Evolutionary conservation across 2,797 vertebrate species (phyloP).

Genomic region (Buceros bicornis): DNA sequence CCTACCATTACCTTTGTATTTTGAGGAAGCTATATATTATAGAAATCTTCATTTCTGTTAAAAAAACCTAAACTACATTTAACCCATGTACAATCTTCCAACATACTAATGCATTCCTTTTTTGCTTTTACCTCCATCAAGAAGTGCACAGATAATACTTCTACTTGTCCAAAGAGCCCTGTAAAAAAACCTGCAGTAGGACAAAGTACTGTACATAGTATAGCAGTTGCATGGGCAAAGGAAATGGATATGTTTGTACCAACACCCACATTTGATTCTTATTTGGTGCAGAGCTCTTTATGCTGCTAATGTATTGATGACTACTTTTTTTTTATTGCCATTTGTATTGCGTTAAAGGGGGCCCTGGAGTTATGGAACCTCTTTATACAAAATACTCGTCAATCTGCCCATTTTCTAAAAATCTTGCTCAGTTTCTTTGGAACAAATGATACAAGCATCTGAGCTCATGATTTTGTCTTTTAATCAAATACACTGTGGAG

Average conservation of each 20-base stretch:
- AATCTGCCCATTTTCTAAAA: background rate
- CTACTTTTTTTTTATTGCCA: background rate
- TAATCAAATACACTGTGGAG: background rate
- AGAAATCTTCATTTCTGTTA: background rate
- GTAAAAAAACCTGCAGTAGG: background rate
- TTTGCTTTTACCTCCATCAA: background rate
- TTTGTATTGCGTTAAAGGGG: background rate
- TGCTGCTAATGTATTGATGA: background rate
- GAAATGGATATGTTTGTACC: background rate
- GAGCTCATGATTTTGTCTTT: background rate
- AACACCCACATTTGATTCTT: background rate
- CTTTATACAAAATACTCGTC: background rate
- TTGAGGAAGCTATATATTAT: background rate
- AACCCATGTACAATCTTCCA: background rate
- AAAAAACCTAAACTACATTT: background rate
- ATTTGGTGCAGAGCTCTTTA: background rate
- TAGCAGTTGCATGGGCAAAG: background rate
- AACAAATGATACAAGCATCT: background rate
- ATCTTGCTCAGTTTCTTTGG: background rate
- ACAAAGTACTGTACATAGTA: background rate
- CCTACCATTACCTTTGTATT: background rate
- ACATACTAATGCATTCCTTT: background rate
- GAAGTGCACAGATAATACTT: background rate
- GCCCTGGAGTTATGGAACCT: background rate
- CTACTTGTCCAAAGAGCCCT: background rate